Evolutionary conservation across 2,797 vertebrate genomes (phyloP), one percentile per base, ranked within the genome.

Genomic region (Centropyge bicolor): DNA sequence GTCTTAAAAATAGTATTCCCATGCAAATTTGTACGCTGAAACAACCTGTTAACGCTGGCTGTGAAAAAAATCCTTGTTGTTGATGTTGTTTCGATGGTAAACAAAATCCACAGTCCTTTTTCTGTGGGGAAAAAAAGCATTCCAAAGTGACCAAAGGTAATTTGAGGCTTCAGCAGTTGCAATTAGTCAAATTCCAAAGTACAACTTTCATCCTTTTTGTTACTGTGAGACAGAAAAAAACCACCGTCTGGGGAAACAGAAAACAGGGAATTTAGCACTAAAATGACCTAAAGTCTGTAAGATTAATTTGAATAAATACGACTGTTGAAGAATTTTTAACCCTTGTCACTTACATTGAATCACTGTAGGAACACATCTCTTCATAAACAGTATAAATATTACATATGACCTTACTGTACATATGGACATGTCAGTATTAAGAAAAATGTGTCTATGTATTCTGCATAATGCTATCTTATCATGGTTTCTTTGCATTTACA

Each of bases 81-180:
- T 0, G 5, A 45, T 45, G 43, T 17, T 45, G 10, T 12, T 41
- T 41, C 41, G 13, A 12, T 41, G 19, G 4, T 38, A 9, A 13
- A 61, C 20, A 56, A 43, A 45, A 57, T 17, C 13, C 20, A 35
- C 38, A 40, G 11, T 40, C 8, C 38, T 40, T 8, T 40, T 8
- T 40, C 38, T 40, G 38, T 40, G 38, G n/a, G n/a, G n/a, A 8
- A 40, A 16, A 45, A 16, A 45, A 16, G 43, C 43, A 17, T 14
- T 14, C 43, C 14, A 16, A 22, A 3, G 16, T 46, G 17, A 57
- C 13, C 3, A 17, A 48, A 57, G 24, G 43, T 57, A 46, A 57
- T 46, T 35, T 46, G 41, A 46, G 41, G 41, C 41, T 57, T 46
- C 54, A 22, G 55, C 68, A 36, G 40, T 69, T 69, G 9, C 27